These are phyloP conservation scores for Chauna torquata DNA, from an alignment of 2,113 vertebrate species.

Conservation along the genomic window DNA sequence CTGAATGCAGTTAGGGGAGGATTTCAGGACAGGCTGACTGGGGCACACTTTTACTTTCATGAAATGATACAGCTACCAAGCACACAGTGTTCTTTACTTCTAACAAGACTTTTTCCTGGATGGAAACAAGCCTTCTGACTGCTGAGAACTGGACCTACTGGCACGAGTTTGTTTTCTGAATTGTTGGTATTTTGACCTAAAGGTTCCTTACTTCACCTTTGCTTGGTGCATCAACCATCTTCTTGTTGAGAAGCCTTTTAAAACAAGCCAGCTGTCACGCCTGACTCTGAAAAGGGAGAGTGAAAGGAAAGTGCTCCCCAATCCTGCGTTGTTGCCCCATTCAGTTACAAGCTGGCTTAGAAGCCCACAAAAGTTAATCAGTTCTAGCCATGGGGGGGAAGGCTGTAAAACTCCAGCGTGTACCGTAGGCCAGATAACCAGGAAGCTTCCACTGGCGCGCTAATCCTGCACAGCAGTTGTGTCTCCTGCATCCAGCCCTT, in stretches of 20 bases:
- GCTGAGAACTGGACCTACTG: not conserved
- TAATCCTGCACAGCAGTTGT: conserved; percentile 2
- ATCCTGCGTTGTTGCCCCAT: not conserved
- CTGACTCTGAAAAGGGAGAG: not conserved
- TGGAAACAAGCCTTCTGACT: not conserved
- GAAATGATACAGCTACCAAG: not conserved
- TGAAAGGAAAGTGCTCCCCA: not conserved
- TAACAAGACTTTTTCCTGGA: not conserved
- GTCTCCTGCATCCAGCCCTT: not conserved
- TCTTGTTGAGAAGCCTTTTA: not conserved
- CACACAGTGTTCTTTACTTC: not conserved
- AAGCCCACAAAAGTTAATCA: not conserved
- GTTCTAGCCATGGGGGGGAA: not conserved
- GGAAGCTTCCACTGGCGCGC: not conserved
- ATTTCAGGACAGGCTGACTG: not conserved
- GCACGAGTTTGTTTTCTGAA: not conserved
- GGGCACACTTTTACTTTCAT: not conserved
- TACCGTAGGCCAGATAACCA: not conserved
- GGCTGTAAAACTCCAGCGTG: not conserved
- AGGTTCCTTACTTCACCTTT: not conserved
- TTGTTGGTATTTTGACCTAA: not conserved
- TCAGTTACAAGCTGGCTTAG: not conserved
- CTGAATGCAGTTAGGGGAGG: not conserved
- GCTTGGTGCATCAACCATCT: not conserved
- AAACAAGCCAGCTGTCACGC: not conserved